Evolutionary conservation across 35 echinoderm and acorn worm genomes (phyloP), one percentile per base, ranked within the genome.

Genomic region (Strongylocentrotus purpuratus): DNA sequence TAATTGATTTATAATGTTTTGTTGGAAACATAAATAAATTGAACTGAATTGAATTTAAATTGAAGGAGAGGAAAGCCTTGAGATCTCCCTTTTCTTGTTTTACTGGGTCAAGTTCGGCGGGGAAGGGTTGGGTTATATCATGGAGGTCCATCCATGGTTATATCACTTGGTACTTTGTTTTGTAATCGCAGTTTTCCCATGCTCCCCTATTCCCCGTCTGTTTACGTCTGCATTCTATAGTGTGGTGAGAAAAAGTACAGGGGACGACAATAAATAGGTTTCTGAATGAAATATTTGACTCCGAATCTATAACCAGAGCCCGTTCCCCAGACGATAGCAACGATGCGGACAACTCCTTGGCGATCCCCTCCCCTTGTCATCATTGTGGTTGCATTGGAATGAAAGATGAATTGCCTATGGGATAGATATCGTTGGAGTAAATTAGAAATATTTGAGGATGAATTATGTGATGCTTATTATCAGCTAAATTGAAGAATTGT

Each of bases 281-380:
- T 78, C 65, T 78, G 65, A 78, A 78, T 78, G 65, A 78, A 78
- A 78, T 78, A 78, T 78, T 78, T 78, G 65, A 78, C 65, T 78
- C 65, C 8, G 22, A n/a, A 18, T 28, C 18, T 78, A 78, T 28
- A 78, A n/a, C 65, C 20, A 78, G 20, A 28, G 20, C 20, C 65
- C 20, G 20, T 78, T 78, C 65, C 65, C 65, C 20, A 28, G 65
- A n/a, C 65, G 25, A n/a, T 15, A 4, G 20, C 20, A 28, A 28
- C 25, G 65, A 78, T 78, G 11, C 8, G 65, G 65, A 22, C 20
- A 78, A 6, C 22, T 78, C 65, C 2, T n/a, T 78, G 3, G 20
- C 20, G 65, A 28, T 78, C n/a, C 20, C 22, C 22, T 78, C n/a
- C 20, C 65, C 65, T 78, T 22, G 1, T 18, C 65, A n/a, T n/a